Base-by-base conservation (phyloP, 2,797 vertebrate genomes). In the Setipinna tenuifilis region DNA sequence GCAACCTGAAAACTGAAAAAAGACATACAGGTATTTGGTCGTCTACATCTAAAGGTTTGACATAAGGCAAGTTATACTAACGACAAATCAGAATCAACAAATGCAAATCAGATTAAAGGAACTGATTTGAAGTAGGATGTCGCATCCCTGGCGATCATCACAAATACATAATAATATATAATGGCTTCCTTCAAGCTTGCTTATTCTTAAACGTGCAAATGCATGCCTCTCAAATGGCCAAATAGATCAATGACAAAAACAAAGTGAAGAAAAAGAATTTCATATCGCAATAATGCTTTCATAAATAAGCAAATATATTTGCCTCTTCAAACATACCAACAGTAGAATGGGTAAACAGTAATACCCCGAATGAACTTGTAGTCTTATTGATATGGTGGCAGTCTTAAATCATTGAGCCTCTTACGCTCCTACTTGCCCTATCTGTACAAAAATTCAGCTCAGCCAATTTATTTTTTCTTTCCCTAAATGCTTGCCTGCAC, bases 361-460 rank as follows among this genome's bases (percentile, higher is more conserved):
- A 78, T 78, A 44, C 35, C 71, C 35, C 21, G 71, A 19, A 44
- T 78, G 6, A 78, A 78, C 35, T 35, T 41, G 12, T 71, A 71
- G 68, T 11, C 25, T 65, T 71, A 10, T 68, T 35, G 19, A 78
- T 75, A 28, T 75, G 28, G 6, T 23, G 12, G 71, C 35, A 78
- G 71, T 78, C 31, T 78, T 41, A 44, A 44, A 21, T 44, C 31
- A 44, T 5, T 10, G 12, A 21, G 23, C 62, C 62, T 68, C 23
- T 68, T 25, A 11, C 25, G 14, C 28, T 35, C 28, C 0, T 16
- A 31, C 25, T 35, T 31, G 65, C 28, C 65, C 65, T 65, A 6
- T 44, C 35, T 78, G 68, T 75, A 31, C 71, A 78, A 78, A 78
- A 75, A 35, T 44, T 21, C 31, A 78, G 71, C 35, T 41, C 17